Percentiles rank a stretch among this genome's conserved stretches.
Conservation (phyloP, 2,888 invertebrate genomes). For the Xestia sexstrigata region DNA sequence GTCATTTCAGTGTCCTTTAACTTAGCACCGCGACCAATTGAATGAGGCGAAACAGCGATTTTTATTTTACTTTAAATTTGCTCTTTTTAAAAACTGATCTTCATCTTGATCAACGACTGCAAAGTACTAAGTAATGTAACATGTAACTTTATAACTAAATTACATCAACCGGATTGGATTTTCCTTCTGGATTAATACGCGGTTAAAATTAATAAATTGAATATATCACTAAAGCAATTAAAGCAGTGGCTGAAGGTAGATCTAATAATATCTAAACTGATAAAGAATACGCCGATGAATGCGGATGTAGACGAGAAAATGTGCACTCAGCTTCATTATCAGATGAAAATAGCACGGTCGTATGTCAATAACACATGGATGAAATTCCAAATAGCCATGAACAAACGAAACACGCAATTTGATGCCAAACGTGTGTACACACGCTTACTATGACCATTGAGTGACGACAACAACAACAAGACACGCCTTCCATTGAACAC, state of each 20-base stretch:
- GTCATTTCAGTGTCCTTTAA: conserved; percentile 15
- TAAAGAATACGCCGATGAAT: conserved; percentile 21
- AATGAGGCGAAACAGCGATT: background rate
- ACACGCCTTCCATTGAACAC: conserved; percentile 79
- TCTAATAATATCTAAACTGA: conserved; percentile 4
- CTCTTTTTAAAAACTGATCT: background rate
- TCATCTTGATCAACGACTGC: conserved; percentile 20
- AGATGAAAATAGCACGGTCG: conserved; percentile 63
- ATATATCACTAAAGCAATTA: background rate
- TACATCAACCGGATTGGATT: conserved; percentile 67
- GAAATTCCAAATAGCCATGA: conserved; percentile 76
- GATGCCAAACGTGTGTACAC: conserved; percentile 73
- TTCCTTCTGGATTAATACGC: conserved; percentile 17
- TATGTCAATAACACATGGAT: conserved; percentile 71
- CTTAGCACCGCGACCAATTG: conserved; percentile 14
- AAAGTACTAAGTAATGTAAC: conserved; percentile 21
- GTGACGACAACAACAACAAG: conserved; percentile 67
- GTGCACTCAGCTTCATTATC: conserved; percentile 54
- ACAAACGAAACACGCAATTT: conserved; percentile 74
- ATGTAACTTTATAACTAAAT: conserved; percentile 74
- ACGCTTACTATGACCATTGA: conserved; percentile 49
- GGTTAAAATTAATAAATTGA: conserved; percentile 5
- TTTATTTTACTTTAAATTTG: conserved; percentile 14
- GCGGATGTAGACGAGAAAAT: conserved; percentile 27
- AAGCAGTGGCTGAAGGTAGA: conserved; percentile 1